Evolutionary conservation across 2,113 vertebrate genomes (phyloP).

Genomic region (Tichodroma muraria): DNA sequence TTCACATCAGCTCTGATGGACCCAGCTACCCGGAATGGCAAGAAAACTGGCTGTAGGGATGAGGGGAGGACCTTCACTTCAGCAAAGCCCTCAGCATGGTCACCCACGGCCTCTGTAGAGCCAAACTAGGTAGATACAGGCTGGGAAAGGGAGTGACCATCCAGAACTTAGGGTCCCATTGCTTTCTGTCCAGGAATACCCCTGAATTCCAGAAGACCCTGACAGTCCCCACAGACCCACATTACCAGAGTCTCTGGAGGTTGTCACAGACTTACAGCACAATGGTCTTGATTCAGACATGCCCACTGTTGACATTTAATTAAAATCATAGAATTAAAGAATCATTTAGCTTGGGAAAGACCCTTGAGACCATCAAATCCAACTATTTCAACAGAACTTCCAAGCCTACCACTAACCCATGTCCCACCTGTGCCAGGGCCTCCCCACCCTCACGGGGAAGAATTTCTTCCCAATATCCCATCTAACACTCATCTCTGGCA

Average conservation of each 20-base stretch:
- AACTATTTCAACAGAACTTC: background rate
- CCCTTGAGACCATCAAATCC: background rate
- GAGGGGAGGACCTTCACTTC: background rate
- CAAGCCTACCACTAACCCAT: background rate
- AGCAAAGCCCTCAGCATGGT: background rate
- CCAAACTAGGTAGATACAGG: background rate
- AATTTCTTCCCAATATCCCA: background rate
- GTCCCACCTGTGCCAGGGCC: background rate
- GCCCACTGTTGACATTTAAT: background rate
- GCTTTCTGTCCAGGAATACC: background rate
- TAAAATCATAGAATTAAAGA: background rate
- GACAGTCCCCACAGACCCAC: background rate
- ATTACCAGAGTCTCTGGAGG: background rate
- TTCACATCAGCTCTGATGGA: background rate
- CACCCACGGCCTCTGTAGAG: background rate
- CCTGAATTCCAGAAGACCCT: background rate
- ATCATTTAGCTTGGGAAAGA: background rate
- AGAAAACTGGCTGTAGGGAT: background rate
- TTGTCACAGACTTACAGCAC: background rate
- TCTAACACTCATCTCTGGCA: background rate
- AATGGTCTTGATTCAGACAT: background rate
- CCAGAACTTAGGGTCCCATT: background rate
- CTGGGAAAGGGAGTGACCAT: background rate
- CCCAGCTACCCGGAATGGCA: background rate
- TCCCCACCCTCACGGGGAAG: accelerated